These are phyloP conservation scores for Acholoe squamosa DNA, from an alignment of 2,888 invertebrate genomes.

Conservation along the genomic window DNA sequence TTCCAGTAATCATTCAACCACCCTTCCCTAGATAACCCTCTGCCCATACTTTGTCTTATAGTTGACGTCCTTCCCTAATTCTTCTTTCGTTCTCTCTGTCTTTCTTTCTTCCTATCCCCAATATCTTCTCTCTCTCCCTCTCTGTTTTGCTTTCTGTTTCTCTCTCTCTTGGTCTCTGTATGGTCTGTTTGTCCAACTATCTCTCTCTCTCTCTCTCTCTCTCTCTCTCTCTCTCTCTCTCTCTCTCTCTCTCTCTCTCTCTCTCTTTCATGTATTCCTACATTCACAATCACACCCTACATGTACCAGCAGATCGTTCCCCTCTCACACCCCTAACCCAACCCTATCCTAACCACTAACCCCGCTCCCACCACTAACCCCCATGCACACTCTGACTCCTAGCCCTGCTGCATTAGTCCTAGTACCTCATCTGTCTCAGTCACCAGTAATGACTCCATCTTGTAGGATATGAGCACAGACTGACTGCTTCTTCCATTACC, in stretches of 20 bases:
- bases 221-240: neutral
- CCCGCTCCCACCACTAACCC: neutral
- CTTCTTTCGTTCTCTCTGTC: neutral
- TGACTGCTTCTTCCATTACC: slow-evolving; percentile 16
- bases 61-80: too few species aligned
- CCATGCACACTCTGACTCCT: neutral
- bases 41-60: too few species aligned
- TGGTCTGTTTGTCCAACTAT: neutral
- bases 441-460: neutral
- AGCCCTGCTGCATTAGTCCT: neutral
- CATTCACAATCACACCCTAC: neutral
- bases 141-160: neutral
- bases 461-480: neutral
- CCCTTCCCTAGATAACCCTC: too few species aligned
- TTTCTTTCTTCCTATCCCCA: neutral
- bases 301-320: neutral
- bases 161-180: neutral
- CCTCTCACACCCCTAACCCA: neutral
- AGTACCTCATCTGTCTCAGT: slow-evolving; percentile 23
- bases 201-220: slow-evolving; percentile 7
- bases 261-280: neutral
- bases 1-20: neutral
- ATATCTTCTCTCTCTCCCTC: neutral
- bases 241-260: slow-evolving; percentile 21
- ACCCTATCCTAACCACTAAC: neutral